Base-by-base conservation (phyloP, 2,888 invertebrate species). In the Fragum sueziense region DNA sequence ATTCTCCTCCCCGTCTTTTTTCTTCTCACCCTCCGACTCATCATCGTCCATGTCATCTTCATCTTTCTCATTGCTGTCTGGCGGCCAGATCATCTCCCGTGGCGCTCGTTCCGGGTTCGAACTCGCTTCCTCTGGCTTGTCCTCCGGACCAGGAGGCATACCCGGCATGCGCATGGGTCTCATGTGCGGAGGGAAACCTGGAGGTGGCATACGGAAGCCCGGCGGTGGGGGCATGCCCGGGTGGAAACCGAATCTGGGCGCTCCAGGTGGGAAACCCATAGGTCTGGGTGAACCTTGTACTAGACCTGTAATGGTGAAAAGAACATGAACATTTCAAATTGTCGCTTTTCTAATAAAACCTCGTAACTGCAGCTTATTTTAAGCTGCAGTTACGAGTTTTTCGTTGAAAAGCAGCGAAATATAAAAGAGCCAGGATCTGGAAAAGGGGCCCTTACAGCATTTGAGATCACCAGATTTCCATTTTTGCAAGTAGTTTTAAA, bases 181-280 rank as follows among this genome's bases (percentile, higher is more conserved):
- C 54, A 72, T 76, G 33, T 65, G 70, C 1, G 59, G 79, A 25
- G 67, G 69, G 67, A 80, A 82, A 17, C 87, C 87, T 54, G 85
- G 84, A 51, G 86, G 83, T n/a, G 87, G 87, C 76, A 87, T 75
- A 34, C 86, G 76, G 65, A 90, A 87, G 9, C 85, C 86, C 20
- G 87, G 89, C n/a, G 86, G 86, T 65, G 85, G 86, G 61, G 85
- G 86, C 75, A 82, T 80, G 41, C 80, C 85, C 47, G 86, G 82
- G 67, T 84, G 87, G 74, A 76, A 88, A 47, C 85, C 83, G 74
- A 84, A 85, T 62, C 75, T 78, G 52, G 84, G 85, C 37, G 54
- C 76, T 59, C 65, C 51, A 22, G 87, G 87, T 51, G 84, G 82
- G 17, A 88, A 83, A 14, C 86, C 88, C 61, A 61, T 61, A 25